phyloP scores from a whole-genome alignment of 2,888 invertebrate species.

The Achlya flavicornis region DNA sequence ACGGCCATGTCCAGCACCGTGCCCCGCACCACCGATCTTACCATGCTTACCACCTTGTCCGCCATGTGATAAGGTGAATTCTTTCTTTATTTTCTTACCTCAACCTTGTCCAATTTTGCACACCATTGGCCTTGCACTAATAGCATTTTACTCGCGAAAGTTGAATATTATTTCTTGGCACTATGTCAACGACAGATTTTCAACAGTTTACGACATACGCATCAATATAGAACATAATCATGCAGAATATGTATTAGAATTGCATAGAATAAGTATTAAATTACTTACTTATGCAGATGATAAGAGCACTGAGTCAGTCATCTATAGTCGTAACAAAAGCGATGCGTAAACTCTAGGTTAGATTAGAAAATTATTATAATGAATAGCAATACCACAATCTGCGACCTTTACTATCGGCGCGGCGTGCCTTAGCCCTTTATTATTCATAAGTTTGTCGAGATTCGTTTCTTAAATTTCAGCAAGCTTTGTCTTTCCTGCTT shows the following conservation, averaged over 20 bases:
- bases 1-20: constrained; percentile 67
- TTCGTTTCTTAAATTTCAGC: background rate
- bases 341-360: background rate
- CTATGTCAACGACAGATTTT: background rate
- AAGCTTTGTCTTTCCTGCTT: background rate
- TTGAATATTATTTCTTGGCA: background rate
- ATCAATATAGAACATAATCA: too few relatives aligned
- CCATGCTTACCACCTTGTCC: constrained; percentile 71
- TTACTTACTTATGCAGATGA: background rate
- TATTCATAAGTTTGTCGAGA: background rate
- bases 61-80: constrained; percentile 69
- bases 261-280: background rate
- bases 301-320: background rate
- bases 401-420: constrained; percentile 1
- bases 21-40: constrained; percentile 58
- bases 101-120: constrained; percentile 9
- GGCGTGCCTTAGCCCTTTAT: background rate
- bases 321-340: background rate
- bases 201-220: too few relatives aligned
- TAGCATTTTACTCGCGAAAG: constrained; percentile 1
- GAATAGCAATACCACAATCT: background rate
- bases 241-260: background rate
- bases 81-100: background rate
- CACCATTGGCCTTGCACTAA: constrained; percentile 1
- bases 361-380: background rate